Percentiles rank a stretch among this genome's conserved stretches.
Evolutionary conservation across 2,888 invertebrate species (phyloP).

Genomic region (Harpagoxenus sublaevis): DNA sequence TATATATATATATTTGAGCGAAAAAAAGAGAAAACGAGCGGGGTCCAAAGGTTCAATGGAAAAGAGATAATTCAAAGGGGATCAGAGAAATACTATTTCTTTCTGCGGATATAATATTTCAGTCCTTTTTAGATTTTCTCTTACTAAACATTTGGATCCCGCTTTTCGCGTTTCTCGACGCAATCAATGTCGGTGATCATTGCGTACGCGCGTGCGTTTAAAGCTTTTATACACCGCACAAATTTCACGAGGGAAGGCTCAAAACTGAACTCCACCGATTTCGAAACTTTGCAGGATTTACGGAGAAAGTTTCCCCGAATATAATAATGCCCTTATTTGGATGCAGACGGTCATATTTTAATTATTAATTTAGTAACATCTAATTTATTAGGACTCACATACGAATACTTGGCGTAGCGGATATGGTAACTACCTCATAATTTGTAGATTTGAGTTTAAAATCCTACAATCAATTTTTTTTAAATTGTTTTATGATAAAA

Average conservation of each 20-base stretch:
- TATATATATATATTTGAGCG: slow-evolving; percentile 32
- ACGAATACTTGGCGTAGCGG: too few relatives aligned
- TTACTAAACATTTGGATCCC: neutral
- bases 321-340: too few relatives aligned
- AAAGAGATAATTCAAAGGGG: slow-evolving; percentile 6
- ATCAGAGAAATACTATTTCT: neutral
- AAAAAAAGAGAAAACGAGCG: neutral
- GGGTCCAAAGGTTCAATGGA: neutral
- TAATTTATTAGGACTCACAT: too few relatives aligned
- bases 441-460: too few relatives aligned
- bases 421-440: too few relatives aligned
- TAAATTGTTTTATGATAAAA: too few relatives aligned
- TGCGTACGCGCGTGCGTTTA: neutral
- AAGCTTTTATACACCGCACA: neutral
- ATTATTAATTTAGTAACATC: too few relatives aligned
- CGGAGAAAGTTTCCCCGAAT: too few relatives aligned
- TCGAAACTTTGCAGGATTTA: too few relatives aligned
- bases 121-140: neutral
- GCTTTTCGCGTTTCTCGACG: neutral
- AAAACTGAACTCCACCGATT: too few relatives aligned
- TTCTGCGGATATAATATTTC: neutral
- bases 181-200: neutral
- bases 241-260: neutral
- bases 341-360: too few relatives aligned
- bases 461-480: too few relatives aligned